phyloP scores from a whole-genome alignment of 2,797 vertebrate species.

The Parambassis ranga region DNA sequence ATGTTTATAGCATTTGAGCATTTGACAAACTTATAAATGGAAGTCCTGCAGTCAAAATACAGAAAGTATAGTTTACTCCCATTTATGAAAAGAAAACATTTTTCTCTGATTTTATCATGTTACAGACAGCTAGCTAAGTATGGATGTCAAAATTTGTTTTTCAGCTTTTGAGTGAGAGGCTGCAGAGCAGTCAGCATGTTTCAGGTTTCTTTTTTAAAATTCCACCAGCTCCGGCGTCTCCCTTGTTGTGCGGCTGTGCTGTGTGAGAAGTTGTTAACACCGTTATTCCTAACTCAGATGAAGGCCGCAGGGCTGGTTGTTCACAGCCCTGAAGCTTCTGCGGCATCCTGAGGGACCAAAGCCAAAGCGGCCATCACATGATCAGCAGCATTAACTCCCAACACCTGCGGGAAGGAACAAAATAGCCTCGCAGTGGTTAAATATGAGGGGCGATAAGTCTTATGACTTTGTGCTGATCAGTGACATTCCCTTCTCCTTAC shows the following conservation, averaged over 20 bases:
- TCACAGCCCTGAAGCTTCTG: conserved; percentile 58
- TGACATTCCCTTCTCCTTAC: conserved; percentile 39
- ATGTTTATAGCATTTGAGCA: no score
- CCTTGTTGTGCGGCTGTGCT: conserved; percentile 40
- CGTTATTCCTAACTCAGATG: conserved; percentile 71
- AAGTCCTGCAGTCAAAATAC: no score
- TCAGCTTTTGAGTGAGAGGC: no score
- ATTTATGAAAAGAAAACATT: no score
- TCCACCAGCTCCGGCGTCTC: conserved; percentile 3
- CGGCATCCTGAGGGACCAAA: conserved; percentile 55
- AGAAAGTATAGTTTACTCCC: no score
- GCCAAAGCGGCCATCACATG: conserved; percentile 58
- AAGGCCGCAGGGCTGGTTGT: conserved; percentile 61
- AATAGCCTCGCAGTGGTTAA: conserved; percentile 56
- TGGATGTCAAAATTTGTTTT: no score
- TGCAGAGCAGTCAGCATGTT: neutral
- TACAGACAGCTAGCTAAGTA: no score
- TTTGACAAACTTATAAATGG: no score
- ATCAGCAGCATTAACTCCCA: conserved; percentile 59
- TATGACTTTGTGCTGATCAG: conserved; percentile 70
- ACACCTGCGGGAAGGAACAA: conserved; percentile 69
- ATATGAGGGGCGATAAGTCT: conserved; percentile 64
- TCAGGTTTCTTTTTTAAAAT: conserved; percentile 21
- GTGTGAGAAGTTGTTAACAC: conserved; percentile 74
- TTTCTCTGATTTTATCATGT: no score